Percentiles rank a stretch among this genome's conserved stretches.
These are phyloP conservation scores for Rhyzopertha dominica DNA, from an alignment of 1,140 invertebrate genomes.

Conservation along the genomic window DNA sequence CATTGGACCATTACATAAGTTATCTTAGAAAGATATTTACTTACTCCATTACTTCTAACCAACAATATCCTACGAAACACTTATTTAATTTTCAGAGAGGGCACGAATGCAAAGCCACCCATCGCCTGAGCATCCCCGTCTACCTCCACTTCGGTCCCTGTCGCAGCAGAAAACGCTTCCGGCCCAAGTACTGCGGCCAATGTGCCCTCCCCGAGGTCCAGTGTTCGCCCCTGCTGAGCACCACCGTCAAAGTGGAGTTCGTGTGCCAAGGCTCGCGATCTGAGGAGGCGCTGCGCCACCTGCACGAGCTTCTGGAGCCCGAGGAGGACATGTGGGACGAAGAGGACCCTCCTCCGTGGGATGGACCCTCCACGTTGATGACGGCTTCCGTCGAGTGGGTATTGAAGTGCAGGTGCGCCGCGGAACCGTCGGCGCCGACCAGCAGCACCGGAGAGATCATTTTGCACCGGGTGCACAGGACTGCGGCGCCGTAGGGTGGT, in stretches of 20 bases:
- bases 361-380: constrained; percentile 20
- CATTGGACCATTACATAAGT: no score
- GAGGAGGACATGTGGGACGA: constrained; percentile 39
- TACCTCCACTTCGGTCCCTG: constrained; percentile 58
- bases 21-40: no score
- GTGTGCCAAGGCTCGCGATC: constrained; percentile 30
- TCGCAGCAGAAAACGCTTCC: constrained; percentile 55
- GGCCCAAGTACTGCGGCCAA: constrained; percentile 59
- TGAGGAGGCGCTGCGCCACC: constrained; percentile 26
- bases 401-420: constrained; percentile 37
- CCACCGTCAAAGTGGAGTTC: constrained; percentile 53
- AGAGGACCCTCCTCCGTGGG: constrained; percentile 13
- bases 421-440: constrained; percentile 11
- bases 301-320: constrained; percentile 38
- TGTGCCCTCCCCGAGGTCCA: constrained; percentile 51
- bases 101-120: constrained; percentile 61
- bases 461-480: constrained; percentile 41
- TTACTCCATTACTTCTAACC: no score
- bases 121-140: constrained; percentile 49
- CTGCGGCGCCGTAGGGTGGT: constrained; percentile 28
- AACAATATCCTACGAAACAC: no score
- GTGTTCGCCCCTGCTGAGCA: constrained; percentile 55
- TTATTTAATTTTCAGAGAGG: constrained; percentile 57
- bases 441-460: constrained; percentile 26
- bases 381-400: constrained; percentile 41